phyloP scores from a whole-genome alignment of 2,113 vertebrate genomes.

The Monarcha castaneiventris region DNA sequence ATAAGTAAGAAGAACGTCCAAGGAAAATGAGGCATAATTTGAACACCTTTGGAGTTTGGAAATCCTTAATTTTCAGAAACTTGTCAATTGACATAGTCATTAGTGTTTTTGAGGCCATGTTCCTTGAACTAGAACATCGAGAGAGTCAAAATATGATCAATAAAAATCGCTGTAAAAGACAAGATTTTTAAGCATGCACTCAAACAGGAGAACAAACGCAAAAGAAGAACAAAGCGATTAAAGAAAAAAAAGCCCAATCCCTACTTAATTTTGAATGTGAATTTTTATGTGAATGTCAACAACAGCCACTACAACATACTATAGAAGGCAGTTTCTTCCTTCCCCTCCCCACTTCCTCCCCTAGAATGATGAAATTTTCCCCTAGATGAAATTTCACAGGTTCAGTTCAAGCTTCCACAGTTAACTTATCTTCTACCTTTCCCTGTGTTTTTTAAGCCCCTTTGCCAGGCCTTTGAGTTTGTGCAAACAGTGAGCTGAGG shows the following conservation, averaged over 20 bases:
- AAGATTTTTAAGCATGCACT: not conserved
- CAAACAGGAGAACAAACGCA: not conserved
- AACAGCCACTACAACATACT: not conserved
- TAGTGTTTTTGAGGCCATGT: not conserved
- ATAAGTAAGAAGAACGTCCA: not conserved
- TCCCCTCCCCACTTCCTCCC: accelerated
- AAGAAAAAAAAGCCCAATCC: not conserved
- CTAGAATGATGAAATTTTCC: accelerated
- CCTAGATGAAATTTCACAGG: not conserved
- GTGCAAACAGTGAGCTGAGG: not conserved
- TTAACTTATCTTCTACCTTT: not conserved
- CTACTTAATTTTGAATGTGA: not conserved
- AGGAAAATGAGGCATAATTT: not conserved
- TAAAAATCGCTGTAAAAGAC: not conserved
- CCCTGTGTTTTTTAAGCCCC: not conserved
- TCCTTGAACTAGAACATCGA: not conserved
- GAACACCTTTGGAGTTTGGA: not conserved
- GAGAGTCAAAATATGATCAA: not conserved
- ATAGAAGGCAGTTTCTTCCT: not conserved
- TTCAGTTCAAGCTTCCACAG: not conserved
- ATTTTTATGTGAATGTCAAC: not conserved
- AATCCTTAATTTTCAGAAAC: not conserved
- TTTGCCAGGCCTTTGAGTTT: not conserved
- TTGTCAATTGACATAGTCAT: not conserved
- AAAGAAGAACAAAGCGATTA: not conserved